Base-by-base conservation (phyloP, 2,113 vertebrate genomes). In the Zapornia atra region DNA sequence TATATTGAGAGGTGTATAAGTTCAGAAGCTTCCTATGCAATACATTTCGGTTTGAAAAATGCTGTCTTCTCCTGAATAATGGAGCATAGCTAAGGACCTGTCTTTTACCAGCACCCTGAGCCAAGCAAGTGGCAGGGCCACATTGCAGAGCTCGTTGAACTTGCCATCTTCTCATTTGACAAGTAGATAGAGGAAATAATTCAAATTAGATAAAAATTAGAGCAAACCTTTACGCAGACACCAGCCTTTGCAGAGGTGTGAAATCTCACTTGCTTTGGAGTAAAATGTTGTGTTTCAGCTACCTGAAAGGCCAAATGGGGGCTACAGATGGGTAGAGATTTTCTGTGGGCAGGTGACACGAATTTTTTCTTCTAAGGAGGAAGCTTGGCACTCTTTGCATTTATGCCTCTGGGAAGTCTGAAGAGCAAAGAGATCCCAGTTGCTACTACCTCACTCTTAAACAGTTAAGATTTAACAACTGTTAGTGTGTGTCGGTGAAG, bases 1-100 rank as follows among this genome's bases (percentile, higher is more conserved):
- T 91, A 48, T 34, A 78, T 65, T 61, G 82, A 64, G 84, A 95
- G 83, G 82, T 22, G 53, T 60, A 31, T 15, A 73, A 90, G 93
- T 83, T 94, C 86, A 91, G 94, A 61, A 84, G 56, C 54, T 94
- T 68, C 82, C 93, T 88, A 46, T 16, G 53, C 13, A 56, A 26
- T 11, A 33, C 34, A 21, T 56, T 76, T 82, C 88, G 82, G 51
- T 5, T 26, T 84, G 40, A n/a, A 51, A 86, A 93, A 54, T 18
- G 38, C 34, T 38, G 3, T 34, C 54, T 73, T 51, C 31, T 42
- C 78, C 6, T 14, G 61, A 24, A 82, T 48, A 69, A 51, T 2
- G 6, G 48, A 78, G 61, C 50, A 42, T 0, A 51, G 33, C 26
- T 64, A 69, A 15, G 8, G 44, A 51, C 24, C 66, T 57, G 12